phyloP scores from a whole-genome alignment of 2,888 invertebrate genomes.

The Galeopsomyia nigrocyanea region DNA sequence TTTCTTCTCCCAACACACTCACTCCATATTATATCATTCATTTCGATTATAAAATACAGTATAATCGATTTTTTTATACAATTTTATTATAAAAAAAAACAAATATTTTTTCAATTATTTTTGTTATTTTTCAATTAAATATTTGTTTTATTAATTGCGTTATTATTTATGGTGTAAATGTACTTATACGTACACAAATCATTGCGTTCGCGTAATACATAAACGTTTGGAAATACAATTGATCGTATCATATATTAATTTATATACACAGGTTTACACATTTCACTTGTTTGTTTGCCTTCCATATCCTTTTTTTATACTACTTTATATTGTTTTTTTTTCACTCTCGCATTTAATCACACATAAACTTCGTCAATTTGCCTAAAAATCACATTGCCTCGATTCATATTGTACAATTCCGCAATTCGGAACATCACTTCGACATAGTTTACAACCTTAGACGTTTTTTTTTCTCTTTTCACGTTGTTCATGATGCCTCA shows the following conservation, averaged over 20 bases:
- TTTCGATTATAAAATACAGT: conserved; percentile 66
- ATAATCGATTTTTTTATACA: conserved; percentile 67
- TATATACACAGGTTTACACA: conserved; percentile 65
- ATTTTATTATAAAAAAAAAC: conserved; percentile 68
- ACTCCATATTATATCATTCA: conserved; percentile 47
- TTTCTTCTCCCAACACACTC: conserved; percentile 45
- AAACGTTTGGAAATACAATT: conserved; percentile 13
- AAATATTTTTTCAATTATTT: conserved; percentile 61
- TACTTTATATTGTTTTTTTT: conserved; percentile 48
- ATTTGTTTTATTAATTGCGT: conserved; percentile 59
- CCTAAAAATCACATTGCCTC: conserved; percentile 64
- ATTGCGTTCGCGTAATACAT: conserved; percentile 49
- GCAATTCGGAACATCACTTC: conserved; percentile 41
- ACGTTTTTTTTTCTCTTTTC: conserved; percentile 41
- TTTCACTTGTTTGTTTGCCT: conserved; percentile 35
- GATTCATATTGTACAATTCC: conserved; percentile 63
- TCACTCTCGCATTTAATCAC: conserved; percentile 50
- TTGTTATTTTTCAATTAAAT: conserved; percentile 56
- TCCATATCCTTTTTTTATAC: conserved; percentile 42
- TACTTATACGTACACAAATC: conserved; percentile 41
- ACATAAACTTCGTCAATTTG: conserved; percentile 48
- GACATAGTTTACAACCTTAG: conserved; percentile 17
- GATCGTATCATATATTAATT: conserved; percentile 53
- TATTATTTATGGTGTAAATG: conserved; percentile 55
- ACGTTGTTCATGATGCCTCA: conserved; percentile 44